Conservation (phyloP, 2,888 invertebrate species). For the Plutella xylostella region DNA sequence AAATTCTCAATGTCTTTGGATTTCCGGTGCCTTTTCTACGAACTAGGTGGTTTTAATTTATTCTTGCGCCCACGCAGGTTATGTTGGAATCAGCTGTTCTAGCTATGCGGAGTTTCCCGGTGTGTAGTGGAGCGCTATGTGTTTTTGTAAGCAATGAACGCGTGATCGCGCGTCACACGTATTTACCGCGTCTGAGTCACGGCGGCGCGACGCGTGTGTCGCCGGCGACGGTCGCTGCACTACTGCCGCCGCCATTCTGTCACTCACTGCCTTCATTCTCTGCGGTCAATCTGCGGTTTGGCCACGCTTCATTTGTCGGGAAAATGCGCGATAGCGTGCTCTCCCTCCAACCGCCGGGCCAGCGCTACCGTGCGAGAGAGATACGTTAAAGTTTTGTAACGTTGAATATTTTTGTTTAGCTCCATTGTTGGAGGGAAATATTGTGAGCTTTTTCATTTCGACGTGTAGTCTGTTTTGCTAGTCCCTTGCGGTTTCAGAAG, state of each 20-base stretch:
- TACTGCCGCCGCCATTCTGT: constrained; percentile 66
- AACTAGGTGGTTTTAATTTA: constrained; percentile 13
- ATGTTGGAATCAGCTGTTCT: constrained; percentile 56
- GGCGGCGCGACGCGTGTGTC: background rate
- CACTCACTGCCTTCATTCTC: constrained; percentile 69
- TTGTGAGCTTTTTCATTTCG: constrained; percentile 60
- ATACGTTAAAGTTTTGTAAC: constrained; percentile 52
- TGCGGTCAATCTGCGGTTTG: constrained; percentile 71
- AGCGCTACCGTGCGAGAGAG: constrained; percentile 32
- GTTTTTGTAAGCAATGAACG: constrained; percentile 23
- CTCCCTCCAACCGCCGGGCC: constrained; percentile 32
- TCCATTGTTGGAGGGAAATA: constrained; percentile 62
- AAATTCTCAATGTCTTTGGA: constrained; percentile 29
- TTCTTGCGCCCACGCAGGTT: constrained; percentile 22
- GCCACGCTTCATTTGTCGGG: constrained; percentile 71
- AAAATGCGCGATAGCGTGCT: constrained; percentile 53
- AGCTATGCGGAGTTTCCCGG: constrained; percentile 35
- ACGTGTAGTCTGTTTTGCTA: constrained; percentile 31
- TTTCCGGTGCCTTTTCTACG: constrained; percentile 31
- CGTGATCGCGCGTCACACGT: constrained; percentile 28
- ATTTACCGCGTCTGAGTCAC: constrained; percentile 26
- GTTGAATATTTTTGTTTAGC: constrained; percentile 64
- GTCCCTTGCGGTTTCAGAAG: constrained; percentile 28
- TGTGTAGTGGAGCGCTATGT: no score
- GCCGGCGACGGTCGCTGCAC: constrained; percentile 30